phyloP scores from a whole-genome alignment of 2,888 invertebrate species.

The Galeruca laticollis region DNA sequence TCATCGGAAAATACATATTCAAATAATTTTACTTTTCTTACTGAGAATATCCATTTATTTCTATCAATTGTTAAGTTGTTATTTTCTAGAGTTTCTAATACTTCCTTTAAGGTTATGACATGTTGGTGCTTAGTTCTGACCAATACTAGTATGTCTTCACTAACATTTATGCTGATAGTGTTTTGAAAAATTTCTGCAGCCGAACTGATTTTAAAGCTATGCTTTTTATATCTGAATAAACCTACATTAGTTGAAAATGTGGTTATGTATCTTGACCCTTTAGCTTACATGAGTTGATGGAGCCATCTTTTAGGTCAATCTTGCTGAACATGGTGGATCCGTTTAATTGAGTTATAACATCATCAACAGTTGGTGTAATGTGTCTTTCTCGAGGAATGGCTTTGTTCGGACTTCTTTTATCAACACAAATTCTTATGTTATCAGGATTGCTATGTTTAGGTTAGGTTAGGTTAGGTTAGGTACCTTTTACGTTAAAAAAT shows the following conservation, averaged over 20 bases:
- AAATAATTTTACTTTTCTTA: neutral
- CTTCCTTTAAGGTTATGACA: neutral
- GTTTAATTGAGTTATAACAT: neutral
- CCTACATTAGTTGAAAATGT: slow-evolving; percentile 47
- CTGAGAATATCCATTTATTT: neutral
- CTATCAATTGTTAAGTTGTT: neutral
- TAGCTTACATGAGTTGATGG: slow-evolving; percentile 52
- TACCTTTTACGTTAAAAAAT: too few relatives aligned
- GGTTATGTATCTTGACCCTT: slow-evolving; percentile 42
- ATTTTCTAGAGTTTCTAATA: neutral
- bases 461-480: too few relatives aligned
- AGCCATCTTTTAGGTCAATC: slow-evolving; percentile 40
- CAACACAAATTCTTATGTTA: too few relatives aligned
- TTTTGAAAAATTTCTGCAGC: slow-evolving; percentile 52
- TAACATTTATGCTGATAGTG: too few relatives aligned
- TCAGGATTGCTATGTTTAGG: too few relatives aligned
- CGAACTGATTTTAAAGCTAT: slow-evolving; percentile 60
- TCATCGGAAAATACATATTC: neutral
- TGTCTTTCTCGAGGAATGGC: too few relatives aligned
- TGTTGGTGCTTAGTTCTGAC: neutral
- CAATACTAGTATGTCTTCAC: neutral
- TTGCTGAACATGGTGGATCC: neutral
- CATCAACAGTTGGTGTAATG: neutral
- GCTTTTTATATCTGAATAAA: slow-evolving; percentile 57
- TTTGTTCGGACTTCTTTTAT: too few relatives aligned